A percentile compares a stretch with the other conserved stretches of the same genome.
These are phyloP conservation scores for Hipparchia sbordonii DNA, from an alignment of 2,888 invertebrate species.

Conservation along the genomic window DNA sequence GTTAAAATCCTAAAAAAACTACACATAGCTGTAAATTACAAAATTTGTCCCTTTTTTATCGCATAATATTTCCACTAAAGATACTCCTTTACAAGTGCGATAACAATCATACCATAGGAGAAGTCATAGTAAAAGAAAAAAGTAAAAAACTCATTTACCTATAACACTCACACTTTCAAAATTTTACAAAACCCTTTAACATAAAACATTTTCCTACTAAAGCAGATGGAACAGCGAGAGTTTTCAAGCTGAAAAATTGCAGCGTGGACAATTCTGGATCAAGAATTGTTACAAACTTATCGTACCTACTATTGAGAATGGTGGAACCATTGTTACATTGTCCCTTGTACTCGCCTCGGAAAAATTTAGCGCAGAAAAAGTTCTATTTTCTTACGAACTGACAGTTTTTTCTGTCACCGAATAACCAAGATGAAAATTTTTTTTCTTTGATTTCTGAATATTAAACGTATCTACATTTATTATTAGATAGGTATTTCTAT, in stretches of 20 bases:
- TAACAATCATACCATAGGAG: neutral
- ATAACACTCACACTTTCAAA: constrained; percentile 1
- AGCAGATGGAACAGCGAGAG: neutral
- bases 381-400: constrained; percentile 29
- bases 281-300: constrained; percentile 26
- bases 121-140: neutral
- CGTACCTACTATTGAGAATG: constrained; percentile 31
- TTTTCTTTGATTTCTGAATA: neutral
- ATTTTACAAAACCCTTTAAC: neutral
- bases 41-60: no score
- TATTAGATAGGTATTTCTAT: no score
- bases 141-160: neutral
- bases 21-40: no score
- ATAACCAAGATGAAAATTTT: constrained; percentile 19
- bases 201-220: neutral
- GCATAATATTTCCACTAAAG: neutral
- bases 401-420: constrained; percentile 15
- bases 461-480: no score
- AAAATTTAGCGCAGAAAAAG: constrained; percentile 29
- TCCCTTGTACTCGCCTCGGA: constrained; percentile 30
- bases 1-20: no score
- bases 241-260: constrained; percentile 11
- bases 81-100: neutral
- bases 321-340: constrained; percentile 35
- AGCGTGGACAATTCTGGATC: constrained; percentile 27